These are phyloP conservation scores for Drosophila borborema DNA, from an alignment of 2,888 invertebrate species.

Conservation along the genomic window DNA sequence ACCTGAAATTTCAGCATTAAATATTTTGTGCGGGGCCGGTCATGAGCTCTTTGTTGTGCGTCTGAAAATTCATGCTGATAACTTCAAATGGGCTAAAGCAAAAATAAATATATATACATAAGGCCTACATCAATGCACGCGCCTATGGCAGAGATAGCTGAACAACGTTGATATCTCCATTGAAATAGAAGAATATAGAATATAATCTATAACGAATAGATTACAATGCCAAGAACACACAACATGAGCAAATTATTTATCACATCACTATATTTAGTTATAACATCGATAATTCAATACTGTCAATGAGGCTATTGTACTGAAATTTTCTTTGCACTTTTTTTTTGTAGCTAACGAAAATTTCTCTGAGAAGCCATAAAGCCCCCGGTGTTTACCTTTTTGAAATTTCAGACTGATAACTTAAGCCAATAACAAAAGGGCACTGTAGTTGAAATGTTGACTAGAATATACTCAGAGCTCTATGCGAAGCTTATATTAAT, in stretches of 20 bases:
- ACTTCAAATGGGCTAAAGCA: conserved; percentile 21
- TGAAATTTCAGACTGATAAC: conserved; percentile 26
- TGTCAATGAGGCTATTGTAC: conserved; percentile 28
- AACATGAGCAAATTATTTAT: conserved; percentile 29
- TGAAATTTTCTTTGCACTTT: conserved; percentile 35
- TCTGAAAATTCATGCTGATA: conserved; percentile 55
- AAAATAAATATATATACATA: background rate
- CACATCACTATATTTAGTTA: conserved; percentile 25
- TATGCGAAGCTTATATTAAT: too few relatives aligned
- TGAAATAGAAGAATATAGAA: background rate
- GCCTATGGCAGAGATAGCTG: background rate
- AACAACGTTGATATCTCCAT: conserved; percentile 27
- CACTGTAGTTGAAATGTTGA: background rate
- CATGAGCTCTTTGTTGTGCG: conserved; percentile 24
- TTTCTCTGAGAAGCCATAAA: conserved; percentile 7
- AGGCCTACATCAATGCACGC: background rate
- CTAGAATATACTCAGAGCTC: too few relatives aligned
- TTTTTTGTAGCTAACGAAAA: conserved; percentile 12
- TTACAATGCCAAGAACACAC: conserved; percentile 24
- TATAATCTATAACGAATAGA: conserved; percentile 31
- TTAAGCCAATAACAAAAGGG: background rate
- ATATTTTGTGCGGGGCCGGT: background rate
- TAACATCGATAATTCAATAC: conserved; percentile 35
- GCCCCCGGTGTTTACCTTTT: conserved; percentile 1
- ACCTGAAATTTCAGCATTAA: conserved; percentile 37